These are phyloP conservation scores for Anser brachyrhynchus DNA, from an alignment of 2,113 vertebrate species.

Conservation along the genomic window DNA sequence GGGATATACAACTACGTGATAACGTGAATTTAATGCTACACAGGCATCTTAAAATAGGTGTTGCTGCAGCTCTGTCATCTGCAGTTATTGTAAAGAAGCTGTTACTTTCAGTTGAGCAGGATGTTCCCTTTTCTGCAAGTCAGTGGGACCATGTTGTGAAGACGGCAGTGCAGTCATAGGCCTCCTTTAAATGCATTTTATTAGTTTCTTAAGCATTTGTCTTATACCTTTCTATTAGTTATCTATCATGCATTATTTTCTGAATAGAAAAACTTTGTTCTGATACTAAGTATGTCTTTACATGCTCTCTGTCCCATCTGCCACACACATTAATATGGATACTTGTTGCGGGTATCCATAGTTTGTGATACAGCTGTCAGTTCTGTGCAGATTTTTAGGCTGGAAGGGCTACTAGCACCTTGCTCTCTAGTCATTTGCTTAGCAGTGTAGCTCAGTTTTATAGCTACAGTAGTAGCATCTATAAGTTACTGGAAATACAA, in stretches of 20 bases:
- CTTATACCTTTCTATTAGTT: neutral
- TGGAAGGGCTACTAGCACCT: neutral
- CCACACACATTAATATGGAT: too few relatives aligned
- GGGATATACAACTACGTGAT: neutral
- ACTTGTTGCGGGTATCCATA: too few relatives aligned
- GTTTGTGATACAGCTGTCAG: too few relatives aligned
- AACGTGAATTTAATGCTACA: neutral
- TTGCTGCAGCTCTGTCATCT: neutral
- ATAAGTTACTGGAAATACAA: neutral
- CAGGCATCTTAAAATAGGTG: neutral
- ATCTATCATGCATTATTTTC: neutral
- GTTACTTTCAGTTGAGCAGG: neutral
- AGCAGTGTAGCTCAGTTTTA: neutral
- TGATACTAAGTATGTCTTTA: too few relatives aligned
- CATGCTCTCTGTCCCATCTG: too few relatives aligned
- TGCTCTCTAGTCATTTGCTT: neutral
- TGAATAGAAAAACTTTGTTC: too few relatives aligned
- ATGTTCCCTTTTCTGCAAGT: neutral
- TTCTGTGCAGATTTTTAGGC: neutral
- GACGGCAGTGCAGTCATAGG: neutral
- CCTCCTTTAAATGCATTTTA: neutral
- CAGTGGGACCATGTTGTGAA: neutral
- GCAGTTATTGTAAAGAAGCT: neutral
- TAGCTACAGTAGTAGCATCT: neutral
- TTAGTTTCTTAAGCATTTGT: neutral